Conservation (phyloP, 2,797 vertebrate genomes). For the Hipposideros larvatus region DNA sequence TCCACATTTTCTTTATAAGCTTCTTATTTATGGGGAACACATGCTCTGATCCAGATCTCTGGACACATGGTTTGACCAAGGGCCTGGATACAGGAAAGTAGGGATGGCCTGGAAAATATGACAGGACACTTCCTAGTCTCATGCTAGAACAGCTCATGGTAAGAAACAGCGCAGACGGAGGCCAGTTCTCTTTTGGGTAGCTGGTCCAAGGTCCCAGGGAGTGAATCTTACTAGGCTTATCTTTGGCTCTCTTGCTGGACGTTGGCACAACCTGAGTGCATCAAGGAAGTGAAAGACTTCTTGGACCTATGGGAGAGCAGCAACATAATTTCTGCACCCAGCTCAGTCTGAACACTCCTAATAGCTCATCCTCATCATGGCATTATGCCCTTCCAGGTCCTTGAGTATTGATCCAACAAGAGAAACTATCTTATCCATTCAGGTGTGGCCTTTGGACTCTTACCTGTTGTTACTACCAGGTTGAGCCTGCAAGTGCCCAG, state of each 20-base stretch:
- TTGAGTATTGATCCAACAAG: neutral
- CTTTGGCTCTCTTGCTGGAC: neutral
- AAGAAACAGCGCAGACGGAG: slow-evolving; percentile 30
- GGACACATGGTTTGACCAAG: slow-evolving; percentile 23
- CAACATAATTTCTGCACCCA: neutral
- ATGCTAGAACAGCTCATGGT: slow-evolving; percentile 28
- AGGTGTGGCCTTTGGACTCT: neutral
- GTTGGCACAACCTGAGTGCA: neutral
- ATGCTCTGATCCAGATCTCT: slow-evolving; percentile 59
- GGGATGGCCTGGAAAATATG: slow-evolving; percentile 30
- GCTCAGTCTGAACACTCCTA: neutral
- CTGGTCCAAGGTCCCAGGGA: slow-evolving; percentile 22
- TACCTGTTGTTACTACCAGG: neutral
- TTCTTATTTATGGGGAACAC: slow-evolving; percentile 65
- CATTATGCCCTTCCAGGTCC: neutral
- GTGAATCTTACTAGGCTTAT: neutral
- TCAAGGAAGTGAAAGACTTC: slow-evolving; percentile 8
- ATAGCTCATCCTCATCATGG: neutral
- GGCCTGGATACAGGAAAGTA: slow-evolving; percentile 44
- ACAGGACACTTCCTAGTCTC: slow-evolving; percentile 51
- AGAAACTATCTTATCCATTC: neutral
- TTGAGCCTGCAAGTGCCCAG: neutral
- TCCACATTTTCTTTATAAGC: slow-evolving; percentile 64
- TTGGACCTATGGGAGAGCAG: neutral
- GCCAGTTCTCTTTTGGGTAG: neutral